Percentiles rank a stretch among this genome's conserved stretches.
phyloP scores from a whole-genome alignment of 2,797 vertebrate species.

The Pseudochirops cupreus region DNA sequence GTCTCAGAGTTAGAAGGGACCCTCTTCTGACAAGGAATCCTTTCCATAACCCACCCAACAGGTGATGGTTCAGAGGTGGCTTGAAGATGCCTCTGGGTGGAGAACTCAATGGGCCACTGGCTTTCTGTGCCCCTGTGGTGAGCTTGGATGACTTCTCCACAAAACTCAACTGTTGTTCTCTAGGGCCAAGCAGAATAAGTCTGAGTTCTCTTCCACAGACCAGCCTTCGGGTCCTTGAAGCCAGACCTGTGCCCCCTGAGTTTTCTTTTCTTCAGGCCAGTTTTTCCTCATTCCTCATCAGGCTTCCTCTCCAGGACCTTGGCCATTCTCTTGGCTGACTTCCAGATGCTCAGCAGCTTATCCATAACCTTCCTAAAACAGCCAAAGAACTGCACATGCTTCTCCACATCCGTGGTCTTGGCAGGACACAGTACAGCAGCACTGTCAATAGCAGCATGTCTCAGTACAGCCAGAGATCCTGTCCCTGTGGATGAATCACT shows the following conservation, averaged over 20 bases:
- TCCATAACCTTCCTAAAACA: background rate
- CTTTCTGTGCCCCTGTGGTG: background rate
- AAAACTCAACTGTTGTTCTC: background rate
- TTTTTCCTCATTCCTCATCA: background rate
- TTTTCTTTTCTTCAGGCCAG: too few species aligned
- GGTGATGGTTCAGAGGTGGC: background rate
- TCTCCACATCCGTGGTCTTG: too few species aligned
- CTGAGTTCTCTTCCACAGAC: background rate
- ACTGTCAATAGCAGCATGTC: too few species aligned
- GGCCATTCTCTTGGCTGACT: background rate
- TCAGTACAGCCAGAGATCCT: too few species aligned
- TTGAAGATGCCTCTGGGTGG: background rate
- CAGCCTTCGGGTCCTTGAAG: background rate
- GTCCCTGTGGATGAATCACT: too few species aligned
- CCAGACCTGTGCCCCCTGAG: background rate
- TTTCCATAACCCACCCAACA: background rate
- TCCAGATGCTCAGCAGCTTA: background rate
- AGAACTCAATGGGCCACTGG: background rate
- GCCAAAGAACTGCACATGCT: background rate
- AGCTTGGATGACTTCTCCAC: background rate
- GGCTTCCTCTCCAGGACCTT: background rate
- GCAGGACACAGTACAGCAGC: too few species aligned
- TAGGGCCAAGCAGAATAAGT: background rate
- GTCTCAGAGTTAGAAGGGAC: background rate
- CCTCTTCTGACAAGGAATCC: background rate